Evolutionary conservation across 2,797 vertebrate genomes (phyloP), one percentile per base, ranked within the genome.

Genomic region (Alauda arvensis): DNA sequence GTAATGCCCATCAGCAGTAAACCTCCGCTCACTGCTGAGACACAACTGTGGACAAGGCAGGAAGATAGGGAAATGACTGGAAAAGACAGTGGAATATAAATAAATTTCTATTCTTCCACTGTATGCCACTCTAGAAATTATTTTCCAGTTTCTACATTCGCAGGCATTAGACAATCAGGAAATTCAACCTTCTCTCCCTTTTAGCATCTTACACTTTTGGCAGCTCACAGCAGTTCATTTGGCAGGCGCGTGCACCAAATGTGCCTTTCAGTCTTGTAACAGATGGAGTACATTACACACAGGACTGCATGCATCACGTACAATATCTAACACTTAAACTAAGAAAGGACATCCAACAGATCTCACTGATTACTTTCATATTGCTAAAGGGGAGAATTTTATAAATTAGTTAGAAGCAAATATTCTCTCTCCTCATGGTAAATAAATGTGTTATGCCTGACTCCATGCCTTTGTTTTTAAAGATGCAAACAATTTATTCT

Each of bases 221-320:
- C 95, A 95, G 77, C 87, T 79, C 75, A 62, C 77, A 78, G 83
- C 88, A 90, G 81, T 93, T 93, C 82, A 89, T 86, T 94, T 95
- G 95, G 95, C 95, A 95, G 89, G 91, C 63, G 2, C 29, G 10
- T 71, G 77, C 53, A 93, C 90, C 92, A 96, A 95, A 95, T 96
- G 95, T 87, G 94, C 91, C 87, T 74, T 94, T 92, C 92, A 91
- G 88, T 87, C 91, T 90, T 76, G 77, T 81, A 90, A 92, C 94
- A 95, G 94, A 96, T 94, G 95, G 95, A 93, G 85, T 84, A 67
- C 40, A 86, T 92, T 95, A 94, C 83, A 89, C 80, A 92, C 60
- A 92, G 93, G 63, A 78, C 89, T 87, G 65, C 51, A 83, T 70
- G 77, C 76, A 82, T 85, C 88, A 90, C 19, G 9, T 91, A 94